Evolutionary conservation across 2,888 invertebrate species (phyloP), one percentile per base, ranked within the genome.

Genomic region (Pseudococcus viburni): DNA sequence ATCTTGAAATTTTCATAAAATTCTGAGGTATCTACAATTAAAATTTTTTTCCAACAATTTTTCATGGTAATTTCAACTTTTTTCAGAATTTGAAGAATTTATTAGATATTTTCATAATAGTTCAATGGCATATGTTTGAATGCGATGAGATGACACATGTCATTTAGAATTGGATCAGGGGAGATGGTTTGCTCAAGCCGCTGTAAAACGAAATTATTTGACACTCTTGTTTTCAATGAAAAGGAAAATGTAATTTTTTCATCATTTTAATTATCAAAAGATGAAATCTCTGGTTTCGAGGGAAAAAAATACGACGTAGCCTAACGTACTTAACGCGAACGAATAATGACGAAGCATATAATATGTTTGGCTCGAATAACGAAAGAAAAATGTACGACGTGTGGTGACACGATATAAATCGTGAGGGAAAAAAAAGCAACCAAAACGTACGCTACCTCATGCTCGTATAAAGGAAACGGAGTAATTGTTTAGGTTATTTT

Each of bases 401-500:
- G n/a, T 64, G 64, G n/a, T 64, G 64, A 64, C 64, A 64, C 3
- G 5, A 64, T 64, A 22, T 9, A 19, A 64, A 64, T 19, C 8
- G 17, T 9, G 64, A 19, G 8, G 64, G 26, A 33, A 33, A 64
- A 59, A 22, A 64, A 64, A 64, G 6, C 19, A 19, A 64, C 15
- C 64, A 19, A 64, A 64, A 12, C 19, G 64, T 19, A 64, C 64
- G 64, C 11, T 42, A 42, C 9, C 42, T 42, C 42, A 42, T 42
- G 26, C 26, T 48, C 46, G 46, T 48, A 12, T 8, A 48, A 48
- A 73, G 22, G 73, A 73, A 73, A 17, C 73, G 22, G 15, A 73
- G 26, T 73, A 73, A 73, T 73, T 22, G 73, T 33, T 7, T 59
- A 73, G 9, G 73, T 73, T 73, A 73, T 33, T 22, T 73, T 73